A percentile compares a stretch with the other conserved stretches of the same genome.
Conservation (phyloP, 2,113 vertebrate genomes). For the Lepidiolamprologus cunningtoni region DNA sequence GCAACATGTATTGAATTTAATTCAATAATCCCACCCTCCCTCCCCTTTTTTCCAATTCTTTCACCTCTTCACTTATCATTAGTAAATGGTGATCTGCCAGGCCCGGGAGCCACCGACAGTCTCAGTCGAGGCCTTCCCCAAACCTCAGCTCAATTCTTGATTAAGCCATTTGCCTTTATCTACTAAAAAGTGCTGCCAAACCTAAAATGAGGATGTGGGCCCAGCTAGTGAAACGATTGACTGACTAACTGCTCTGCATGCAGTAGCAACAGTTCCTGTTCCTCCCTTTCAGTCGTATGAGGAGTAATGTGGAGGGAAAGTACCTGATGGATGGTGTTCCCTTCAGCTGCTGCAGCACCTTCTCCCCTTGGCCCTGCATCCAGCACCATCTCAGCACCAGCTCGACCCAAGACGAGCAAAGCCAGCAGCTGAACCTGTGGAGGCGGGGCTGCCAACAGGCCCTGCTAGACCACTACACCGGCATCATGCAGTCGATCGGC, state of each 20-base stretch:
- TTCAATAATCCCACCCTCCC: not conserved
- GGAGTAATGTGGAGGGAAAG: conserved; percentile 78
- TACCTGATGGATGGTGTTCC: conserved; percentile 81
- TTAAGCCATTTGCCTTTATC: not conserved
- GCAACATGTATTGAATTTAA: not conserved
- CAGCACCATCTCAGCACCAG: conserved; percentile 79
- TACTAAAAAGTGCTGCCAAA: not conserved
- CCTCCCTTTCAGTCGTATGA: conserved; percentile 66
- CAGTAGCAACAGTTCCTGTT: not conserved
- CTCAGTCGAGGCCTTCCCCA: not conserved
- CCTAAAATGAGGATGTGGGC: not conserved
- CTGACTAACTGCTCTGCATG: not conserved
- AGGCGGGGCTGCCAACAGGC: conserved; percentile 75
- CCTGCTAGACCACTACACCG: conserved; percentile 78
- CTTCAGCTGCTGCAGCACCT: conserved; percentile 85
- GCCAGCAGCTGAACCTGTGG: conserved; percentile 81
- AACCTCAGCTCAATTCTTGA: not conserved
- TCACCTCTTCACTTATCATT: not conserved
- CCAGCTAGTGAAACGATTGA: not conserved
- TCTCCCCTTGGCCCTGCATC: conserved; percentile 82
- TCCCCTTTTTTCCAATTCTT: not conserved
- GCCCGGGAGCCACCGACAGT: not conserved
- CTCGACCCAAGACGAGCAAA: conserved; percentile 71
- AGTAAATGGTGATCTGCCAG: not conserved
- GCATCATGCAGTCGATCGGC: conserved; percentile 77